A percentile compares a stretch with the other conserved stretches of the same genome.
Evolutionary conservation across 2,797 vertebrate genomes (phyloP).

Genomic region (Hydrolagus colliei): DNA sequence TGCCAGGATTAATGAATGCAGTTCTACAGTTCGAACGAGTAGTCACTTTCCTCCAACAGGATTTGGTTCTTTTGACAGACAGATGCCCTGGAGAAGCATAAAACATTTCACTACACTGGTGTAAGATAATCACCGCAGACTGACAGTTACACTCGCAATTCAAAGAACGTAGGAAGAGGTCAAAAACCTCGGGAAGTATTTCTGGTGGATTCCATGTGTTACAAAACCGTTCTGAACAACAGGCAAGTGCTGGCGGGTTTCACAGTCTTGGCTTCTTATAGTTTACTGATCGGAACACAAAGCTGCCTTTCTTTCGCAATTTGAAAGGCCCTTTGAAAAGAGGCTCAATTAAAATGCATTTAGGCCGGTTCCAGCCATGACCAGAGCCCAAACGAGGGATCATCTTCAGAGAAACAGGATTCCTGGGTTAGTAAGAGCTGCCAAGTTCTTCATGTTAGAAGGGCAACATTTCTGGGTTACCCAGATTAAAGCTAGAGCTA

Average conservation of each 20-base stretch:
- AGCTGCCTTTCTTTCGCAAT: neutral
- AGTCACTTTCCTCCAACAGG: too few species aligned
- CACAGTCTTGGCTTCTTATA: neutral
- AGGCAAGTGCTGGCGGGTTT: neutral
- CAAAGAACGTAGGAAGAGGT: neutral
- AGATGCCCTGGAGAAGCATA: neutral
- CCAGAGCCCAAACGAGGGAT: neutral
- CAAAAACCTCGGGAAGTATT: neutral
- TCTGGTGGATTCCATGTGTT: neutral
- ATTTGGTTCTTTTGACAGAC: neutral
- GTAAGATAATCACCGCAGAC: neutral
- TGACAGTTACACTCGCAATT: neutral
- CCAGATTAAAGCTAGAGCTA: neutral
- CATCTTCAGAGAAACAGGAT: neutral
- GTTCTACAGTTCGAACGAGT: neutral
- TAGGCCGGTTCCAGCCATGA: neutral
- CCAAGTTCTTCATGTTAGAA: neutral
- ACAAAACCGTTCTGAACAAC: neutral
- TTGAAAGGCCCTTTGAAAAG: neutral
- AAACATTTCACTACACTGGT: neutral
- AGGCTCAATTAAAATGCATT: constrained; percentile 13
- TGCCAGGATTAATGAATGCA: neutral
- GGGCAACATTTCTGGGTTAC: neutral
- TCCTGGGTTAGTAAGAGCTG: neutral
- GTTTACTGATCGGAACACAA: neutral